Evolutionary conservation across 2,797 vertebrate species (phyloP), one percentile per base, ranked within the genome.

Genomic region (Eupleurogrammus muticus): DNA sequence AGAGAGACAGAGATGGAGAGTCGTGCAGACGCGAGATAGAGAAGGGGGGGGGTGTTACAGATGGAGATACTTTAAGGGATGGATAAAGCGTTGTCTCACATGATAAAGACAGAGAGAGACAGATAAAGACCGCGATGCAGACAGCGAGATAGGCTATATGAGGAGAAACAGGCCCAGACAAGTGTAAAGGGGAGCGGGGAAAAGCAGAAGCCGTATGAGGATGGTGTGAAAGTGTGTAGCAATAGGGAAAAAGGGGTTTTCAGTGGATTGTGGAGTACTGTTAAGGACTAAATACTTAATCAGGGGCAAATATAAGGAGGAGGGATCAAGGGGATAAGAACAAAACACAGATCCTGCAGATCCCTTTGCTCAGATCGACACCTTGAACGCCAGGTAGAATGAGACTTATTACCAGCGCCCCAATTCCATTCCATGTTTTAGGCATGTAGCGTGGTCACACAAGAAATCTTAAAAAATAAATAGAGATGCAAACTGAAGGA

Each of bases 41-140:
- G 62, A 75, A 78, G 11, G 42, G 62, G 77, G 77, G 11, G 42
- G 58, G 79, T 80, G 87, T 84, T 76, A 69, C 70, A 71, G 79
- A 81, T 7, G 40, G 40, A 44, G 72, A 82, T 75, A 82, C 82
- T 87, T 80, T 75, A 77, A 85, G 80, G 63, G 70, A 80, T 17
- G 82, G 80, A 89, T 84, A 86, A 86, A 77, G 77, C 7, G 66
- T 85, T 85, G 77, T 28, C 77, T 80, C 66, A 44, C 70, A 21
- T n/a, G 88, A 89, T 88, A 85, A 85, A 84, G 75, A 80, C 73
- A 74, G 79, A 81, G 72, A 65, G 79, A 68, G 80, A 83, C 67
- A 55, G 82, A 87, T 80, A 81, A 63, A 79, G 81, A 87, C 20
- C 50, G 49, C 4, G 79, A 84, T 69, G 79, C 72, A 80, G 83